Evolutionary conservation across 2,888 invertebrate species (phyloP), one percentile per base, ranked within the genome.

Genomic region (Chironomus tentans): DNA sequence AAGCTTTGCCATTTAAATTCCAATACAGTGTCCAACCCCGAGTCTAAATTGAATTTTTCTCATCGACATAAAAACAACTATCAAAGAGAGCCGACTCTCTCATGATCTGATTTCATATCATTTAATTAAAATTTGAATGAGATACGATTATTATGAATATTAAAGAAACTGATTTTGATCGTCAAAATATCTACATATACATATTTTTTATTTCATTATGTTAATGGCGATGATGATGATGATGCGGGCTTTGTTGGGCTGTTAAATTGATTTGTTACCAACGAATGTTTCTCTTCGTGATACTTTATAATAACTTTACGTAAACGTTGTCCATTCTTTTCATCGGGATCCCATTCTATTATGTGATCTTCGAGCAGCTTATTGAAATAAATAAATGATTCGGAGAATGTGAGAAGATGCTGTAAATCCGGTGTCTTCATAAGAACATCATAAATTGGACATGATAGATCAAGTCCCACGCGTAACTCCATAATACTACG

Each of bases 341-440:
- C 38, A 10, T 10, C 10, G 1, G 38, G 38, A 38, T 46, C 15
- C 73, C 73, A 73, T 15, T 15, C 28, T 10, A 61, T 10, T 1
- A 46, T 46, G 62, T 90, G 89, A 79, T 87, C 88, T 81, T 90
- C 90, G 47, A 73, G 62, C 1, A 65, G 15, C 1, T n/a, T 47
- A 21, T 65, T 18, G 21, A 73, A 65, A 12, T 56, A 46, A 21
- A 90, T 82, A 78, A 90, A 84, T 79, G 89, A 87, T 82, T 88
- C 87, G 13, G 90, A 89, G 82, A 88, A 89, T 79, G 87, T 87
- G 15, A 91, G 84, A 77, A 88, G 89, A 70, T 90, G 83, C 80
- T 90, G 89, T 77, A 90, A 87, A 77, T 87, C 86, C 68, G 90
- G 87, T 83, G 89, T 87, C 75, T 84, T 85, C 81, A 90, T 86